Evolutionary conservation across 2,888 invertebrate species (phyloP).

Genomic region (Tachina fera): DNA sequence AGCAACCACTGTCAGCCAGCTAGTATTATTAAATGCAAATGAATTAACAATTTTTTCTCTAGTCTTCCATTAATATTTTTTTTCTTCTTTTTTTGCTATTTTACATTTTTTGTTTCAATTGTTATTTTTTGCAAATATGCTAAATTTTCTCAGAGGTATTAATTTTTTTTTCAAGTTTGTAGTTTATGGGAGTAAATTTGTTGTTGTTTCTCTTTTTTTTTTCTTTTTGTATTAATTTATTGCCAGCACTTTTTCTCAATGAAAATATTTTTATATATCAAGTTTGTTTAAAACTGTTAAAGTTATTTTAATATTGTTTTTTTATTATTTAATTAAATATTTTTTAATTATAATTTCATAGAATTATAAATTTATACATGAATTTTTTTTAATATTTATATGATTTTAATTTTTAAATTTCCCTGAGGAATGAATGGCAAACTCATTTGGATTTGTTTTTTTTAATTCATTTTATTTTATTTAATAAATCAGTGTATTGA

Average conservation of each 20-base stretch:
- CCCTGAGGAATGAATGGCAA: constrained; percentile 13
- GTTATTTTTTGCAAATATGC: constrained; percentile 58
- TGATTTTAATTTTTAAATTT: background rate
- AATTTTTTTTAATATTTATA: background rate
- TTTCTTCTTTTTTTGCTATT: background rate
- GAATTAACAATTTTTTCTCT: constrained; percentile 56
- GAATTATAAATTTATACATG: background rate
- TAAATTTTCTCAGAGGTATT: constrained; percentile 66
- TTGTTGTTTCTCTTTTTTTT: background rate
- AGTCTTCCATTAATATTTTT: constrained; percentile 17
- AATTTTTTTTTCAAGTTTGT: constrained; percentile 50
- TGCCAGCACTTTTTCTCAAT: background rate
- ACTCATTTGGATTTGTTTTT: constrained; percentile 18
- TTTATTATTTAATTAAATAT: background rate
- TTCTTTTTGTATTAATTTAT: background rate
- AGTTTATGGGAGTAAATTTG: constrained; percentile 25
- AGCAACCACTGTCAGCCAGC: constrained; percentile 27
- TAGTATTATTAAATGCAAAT: constrained; percentile 64
- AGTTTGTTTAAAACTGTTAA: background rate
- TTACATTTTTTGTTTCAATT: constrained; percentile 3
- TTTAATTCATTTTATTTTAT: background rate
- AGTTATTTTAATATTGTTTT: background rate
- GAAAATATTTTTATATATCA: background rate
- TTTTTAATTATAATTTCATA: constrained; percentile 8
- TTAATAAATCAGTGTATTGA: background rate